Conservation (phyloP, 2,797 vertebrate genomes). For the Phoeniculus purpureus region DNA sequence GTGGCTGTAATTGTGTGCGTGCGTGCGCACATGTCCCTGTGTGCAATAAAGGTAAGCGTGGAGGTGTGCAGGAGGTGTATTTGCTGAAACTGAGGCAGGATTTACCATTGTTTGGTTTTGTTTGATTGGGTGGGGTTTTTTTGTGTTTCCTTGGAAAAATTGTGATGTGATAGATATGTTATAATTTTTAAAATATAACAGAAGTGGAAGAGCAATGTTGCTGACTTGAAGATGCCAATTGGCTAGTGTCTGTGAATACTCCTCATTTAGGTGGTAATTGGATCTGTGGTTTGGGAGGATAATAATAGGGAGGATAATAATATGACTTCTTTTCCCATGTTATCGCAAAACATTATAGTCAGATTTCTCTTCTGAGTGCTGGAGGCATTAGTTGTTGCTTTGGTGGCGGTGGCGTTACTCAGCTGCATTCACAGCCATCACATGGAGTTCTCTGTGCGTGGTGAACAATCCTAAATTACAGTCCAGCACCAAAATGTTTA, state of each 20-base stretch:
- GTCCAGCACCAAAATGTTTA: background rate
- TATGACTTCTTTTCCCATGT: background rate
- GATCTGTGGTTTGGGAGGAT: background rate
- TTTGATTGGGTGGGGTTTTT: background rate
- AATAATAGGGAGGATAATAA: background rate
- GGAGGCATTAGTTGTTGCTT: background rate
- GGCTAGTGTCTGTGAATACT: background rate
- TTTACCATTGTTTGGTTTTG: background rate
- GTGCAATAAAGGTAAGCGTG: background rate
- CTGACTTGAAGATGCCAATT: background rate
- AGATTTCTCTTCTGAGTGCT: background rate
- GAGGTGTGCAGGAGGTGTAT: background rate
- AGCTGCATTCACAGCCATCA: background rate
- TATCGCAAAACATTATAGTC: background rate
- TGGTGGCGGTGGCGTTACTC: background rate
- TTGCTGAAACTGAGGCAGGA: background rate
- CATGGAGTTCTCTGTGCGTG: background rate
- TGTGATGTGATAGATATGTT: fast-evolving
- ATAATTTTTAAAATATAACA: background rate
- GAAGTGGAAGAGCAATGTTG: background rate
- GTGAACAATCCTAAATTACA: background rate
- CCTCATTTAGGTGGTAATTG: background rate
- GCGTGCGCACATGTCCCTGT: too few species aligned
- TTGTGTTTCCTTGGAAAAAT: background rate
- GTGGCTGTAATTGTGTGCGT: background rate